Base-by-base conservation (phyloP, 2,888 invertebrate genomes). In the Druceiella hillmani region DNA sequence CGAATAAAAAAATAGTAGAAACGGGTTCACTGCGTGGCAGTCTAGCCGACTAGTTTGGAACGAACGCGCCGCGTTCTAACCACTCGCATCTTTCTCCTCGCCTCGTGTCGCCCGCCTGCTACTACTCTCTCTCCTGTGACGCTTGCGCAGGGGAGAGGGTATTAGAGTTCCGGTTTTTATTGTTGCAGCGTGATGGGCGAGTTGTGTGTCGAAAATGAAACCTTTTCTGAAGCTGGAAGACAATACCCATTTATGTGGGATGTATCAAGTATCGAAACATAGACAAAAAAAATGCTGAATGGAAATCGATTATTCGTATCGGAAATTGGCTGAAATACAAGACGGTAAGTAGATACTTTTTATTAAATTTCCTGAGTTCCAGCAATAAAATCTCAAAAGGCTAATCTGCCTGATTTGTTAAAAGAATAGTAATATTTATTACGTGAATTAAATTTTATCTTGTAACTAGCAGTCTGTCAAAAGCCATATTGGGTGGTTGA, bases 241-340 rank as follows among this genome's bases (percentile, higher is more conserved):
- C 40, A 40, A 40, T 40, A 37, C 20, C 32, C 40, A 40, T 40
- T 32, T 40, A 36, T 40, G 36, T 40, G 40, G 36, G 36, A 40
- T 37, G 31, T 37, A 36, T 37, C 40, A 37, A 40, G 17, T 28
- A 40, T 22, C 36, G 32, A 36, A 32, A 40, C 36, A 30, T 36
- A 33, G 40, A 37, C 17, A 37, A 17, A 36, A 37, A 37, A 33
- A 29, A 37, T 24, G 40, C 28, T 10, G 36, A 28, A 30, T 40
- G 36, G 36, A 40, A 38, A 33, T 34, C n/a, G n/a, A n/a, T n/a
- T n/a, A n/a, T n/a, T 34, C 33, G 34, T 34, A 29, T 29, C 11
- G 28, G 17, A 38, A 38, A 22, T 28, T 34, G 28, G 34, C 26
- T 38, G 38, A 38, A 38, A 38, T 38, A 38, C 33, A 38, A 38